A percentile compares a stretch with the other conserved stretches of the same genome.
Evolutionary conservation across 2,797 vertebrate genomes (phyloP).

Genomic region (Pangasius macronema): DNA sequence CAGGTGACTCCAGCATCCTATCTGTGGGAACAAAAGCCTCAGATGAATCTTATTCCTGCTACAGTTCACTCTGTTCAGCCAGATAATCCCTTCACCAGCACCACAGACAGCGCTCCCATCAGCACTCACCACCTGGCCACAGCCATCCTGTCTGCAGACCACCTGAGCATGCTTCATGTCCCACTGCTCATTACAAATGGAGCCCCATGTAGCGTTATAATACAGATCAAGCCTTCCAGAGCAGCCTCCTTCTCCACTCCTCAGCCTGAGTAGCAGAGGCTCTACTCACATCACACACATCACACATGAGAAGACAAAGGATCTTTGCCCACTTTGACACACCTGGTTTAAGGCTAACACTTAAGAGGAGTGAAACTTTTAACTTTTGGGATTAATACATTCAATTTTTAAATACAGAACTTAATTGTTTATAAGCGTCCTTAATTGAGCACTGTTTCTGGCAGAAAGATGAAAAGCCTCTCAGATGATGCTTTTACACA

Average conservation of each 20-base stretch:
- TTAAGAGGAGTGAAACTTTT: background rate
- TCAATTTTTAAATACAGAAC: background rate
- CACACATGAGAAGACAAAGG: background rate
- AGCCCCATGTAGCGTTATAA: constrained; percentile 42
- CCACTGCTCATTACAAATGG: constrained; percentile 42
- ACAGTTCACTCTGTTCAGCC: constrained; percentile 34
- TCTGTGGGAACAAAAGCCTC: constrained; percentile 31
- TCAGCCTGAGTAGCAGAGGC: background rate
- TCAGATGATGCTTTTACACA: background rate
- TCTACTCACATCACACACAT: background rate
- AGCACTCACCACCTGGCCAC: constrained; percentile 28
- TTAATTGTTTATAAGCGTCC: too few species aligned
- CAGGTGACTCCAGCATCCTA: constrained; percentile 7
- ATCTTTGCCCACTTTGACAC: background rate
- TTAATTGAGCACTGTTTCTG: constrained; percentile 6
- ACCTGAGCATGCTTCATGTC: constrained; percentile 41
- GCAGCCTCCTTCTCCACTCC: constrained; percentile 1
- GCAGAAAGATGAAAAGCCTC: background rate
- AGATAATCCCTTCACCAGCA: constrained; percentile 39
- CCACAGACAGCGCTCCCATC: constrained; percentile 29
- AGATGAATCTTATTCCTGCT: constrained; percentile 51
- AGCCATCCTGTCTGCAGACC: constrained; percentile 45
- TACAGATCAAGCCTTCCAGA: constrained; percentile 52
- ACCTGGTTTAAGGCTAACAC: background rate
- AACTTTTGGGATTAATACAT: background rate